Conservation (phyloP, 1,140 invertebrate species). For the Drosophila mauritiana region DNA sequence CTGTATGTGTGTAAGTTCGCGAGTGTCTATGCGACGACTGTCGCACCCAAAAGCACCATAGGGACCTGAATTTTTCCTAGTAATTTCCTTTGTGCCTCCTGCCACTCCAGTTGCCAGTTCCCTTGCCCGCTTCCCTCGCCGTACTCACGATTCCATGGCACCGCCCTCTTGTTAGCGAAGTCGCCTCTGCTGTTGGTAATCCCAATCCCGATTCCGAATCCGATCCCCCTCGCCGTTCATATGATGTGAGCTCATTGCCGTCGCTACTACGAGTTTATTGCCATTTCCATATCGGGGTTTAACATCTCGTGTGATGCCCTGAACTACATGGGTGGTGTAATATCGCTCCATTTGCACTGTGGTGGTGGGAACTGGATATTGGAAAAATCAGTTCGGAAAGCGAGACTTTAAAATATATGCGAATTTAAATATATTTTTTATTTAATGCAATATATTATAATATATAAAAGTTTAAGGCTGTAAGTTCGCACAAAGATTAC, state of each 20-base stretch:
- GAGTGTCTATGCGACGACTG: conserved; percentile 59
- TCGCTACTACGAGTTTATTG: conserved; percentile 71
- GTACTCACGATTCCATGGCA: conserved; percentile 19
- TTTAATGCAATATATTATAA: too few relatives aligned
- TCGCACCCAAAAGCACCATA: conserved; percentile 79
- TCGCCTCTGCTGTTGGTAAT: conserved; percentile 57
- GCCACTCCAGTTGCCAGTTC: conserved; percentile 30
- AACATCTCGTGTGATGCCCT: conserved; percentile 64
- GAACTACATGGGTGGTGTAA: conserved; percentile 13
- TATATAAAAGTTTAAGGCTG: too few relatives aligned
- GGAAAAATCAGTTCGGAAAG: background rate
- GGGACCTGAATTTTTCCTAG: conserved; percentile 80
- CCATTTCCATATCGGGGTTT: conserved; percentile 78
- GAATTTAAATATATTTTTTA: too few relatives aligned
- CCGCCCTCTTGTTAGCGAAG: conserved; percentile 36
- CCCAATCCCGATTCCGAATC: conserved; percentile 39
- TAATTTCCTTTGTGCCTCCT: conserved; percentile 74
- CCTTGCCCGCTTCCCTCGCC: conserved; percentile 3
- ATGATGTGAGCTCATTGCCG: conserved; percentile 46
- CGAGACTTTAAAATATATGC: too few relatives aligned
- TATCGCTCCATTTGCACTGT: background rate
- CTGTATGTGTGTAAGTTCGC: conserved; percentile 1
- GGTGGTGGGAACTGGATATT: conserved; percentile 3
- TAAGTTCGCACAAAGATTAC: too few relatives aligned
- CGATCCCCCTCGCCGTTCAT: conserved; percentile 41